A percentile compares a stretch with the other conserved stretches of the same genome.
phyloP scores from a whole-genome alignment of 2,888 invertebrate species.

The Dascillus cervinus region DNA sequence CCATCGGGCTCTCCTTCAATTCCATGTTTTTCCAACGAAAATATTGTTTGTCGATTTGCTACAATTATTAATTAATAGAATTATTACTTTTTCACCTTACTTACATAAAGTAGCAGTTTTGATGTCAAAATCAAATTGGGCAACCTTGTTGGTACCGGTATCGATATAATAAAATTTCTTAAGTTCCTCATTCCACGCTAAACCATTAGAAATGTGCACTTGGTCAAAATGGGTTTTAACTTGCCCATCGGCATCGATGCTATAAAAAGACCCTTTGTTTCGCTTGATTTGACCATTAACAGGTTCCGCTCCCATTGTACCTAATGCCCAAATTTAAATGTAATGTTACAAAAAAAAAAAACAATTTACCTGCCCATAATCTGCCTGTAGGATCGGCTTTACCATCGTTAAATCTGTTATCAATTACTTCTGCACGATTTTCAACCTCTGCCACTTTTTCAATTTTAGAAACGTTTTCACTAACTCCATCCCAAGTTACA shows the following conservation, averaged over 20 bases:
- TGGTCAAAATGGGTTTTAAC: conserved; percentile 21
- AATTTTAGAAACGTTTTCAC: conserved; percentile 44
- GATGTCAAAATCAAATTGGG: conserved; percentile 59
- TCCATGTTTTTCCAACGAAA: conserved; percentile 44
- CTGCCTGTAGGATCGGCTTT: conserved; percentile 70
- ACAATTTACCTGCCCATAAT: conserved; percentile 65
- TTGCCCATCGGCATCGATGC: conserved; percentile 5
- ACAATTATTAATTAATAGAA: conserved; percentile 22
- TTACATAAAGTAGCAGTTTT: conserved; percentile 40
- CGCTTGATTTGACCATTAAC: conserved; percentile 1
- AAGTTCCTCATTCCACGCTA: conserved; percentile 62
- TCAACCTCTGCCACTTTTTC: conserved; percentile 52
- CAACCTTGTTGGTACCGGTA: conserved; percentile 54
- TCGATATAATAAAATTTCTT: conserved; percentile 71
- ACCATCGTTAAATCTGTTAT: conserved; percentile 71
- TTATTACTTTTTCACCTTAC: background rate
- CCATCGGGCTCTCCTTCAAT: conserved; percentile 55
- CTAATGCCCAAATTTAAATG: too few species aligned
- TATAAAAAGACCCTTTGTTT: conserved; percentile 8
- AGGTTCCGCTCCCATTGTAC: conserved; percentile 4
- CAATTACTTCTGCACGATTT: conserved; percentile 43
- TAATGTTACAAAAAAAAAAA: too few species aligned
- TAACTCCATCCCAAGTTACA: conserved; percentile 58
- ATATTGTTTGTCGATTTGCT: conserved; percentile 55
- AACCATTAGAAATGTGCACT: conserved; percentile 50